Conservation (phyloP, 2,113 vertebrate species). For the Ochotona princeps region DNA sequence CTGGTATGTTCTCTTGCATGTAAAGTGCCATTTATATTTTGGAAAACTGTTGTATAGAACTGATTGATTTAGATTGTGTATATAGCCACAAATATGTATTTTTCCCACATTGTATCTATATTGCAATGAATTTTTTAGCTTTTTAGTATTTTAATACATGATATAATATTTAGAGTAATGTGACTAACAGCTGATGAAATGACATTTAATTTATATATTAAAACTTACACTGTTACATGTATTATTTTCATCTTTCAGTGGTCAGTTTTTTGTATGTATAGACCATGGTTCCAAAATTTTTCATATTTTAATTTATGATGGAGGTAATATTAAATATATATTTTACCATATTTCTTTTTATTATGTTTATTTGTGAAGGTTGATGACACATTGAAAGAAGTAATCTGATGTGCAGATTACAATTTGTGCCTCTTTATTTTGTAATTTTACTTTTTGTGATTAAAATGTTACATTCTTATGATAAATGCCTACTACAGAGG, state of each 20-base stretch:
- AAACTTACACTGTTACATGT: slow-evolving; percentile 81
- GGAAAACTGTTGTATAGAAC: slow-evolving; percentile 74
- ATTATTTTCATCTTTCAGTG: slow-evolving; percentile 81
- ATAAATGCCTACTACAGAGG: neutral
- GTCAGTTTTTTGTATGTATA: slow-evolving; percentile 80
- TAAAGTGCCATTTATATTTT: slow-evolving; percentile 86
- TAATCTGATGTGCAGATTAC: slow-evolving; percentile 47
- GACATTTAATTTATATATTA: slow-evolving; percentile 83
- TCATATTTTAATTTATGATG: slow-evolving; percentile 78
- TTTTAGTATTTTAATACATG: slow-evolving; percentile 85
- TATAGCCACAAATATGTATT: slow-evolving; percentile 86
- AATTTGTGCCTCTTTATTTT: slow-evolving; percentile 56
- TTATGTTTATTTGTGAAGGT: slow-evolving; percentile 57
- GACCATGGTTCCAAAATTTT: slow-evolving; percentile 76
- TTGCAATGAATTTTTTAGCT: slow-evolving; percentile 84
- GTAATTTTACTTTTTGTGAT: slow-evolving; percentile 52
- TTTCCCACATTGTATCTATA: slow-evolving; percentile 82
- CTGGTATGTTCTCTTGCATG: slow-evolving; percentile 83
- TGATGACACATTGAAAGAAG: slow-evolving; percentile 53
- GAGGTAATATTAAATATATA: slow-evolving; percentile 84
- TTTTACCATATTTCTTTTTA: slow-evolving; percentile 76
- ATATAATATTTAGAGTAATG: slow-evolving; percentile 81
- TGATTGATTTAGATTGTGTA: slow-evolving; percentile 83
- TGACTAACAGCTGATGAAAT: slow-evolving; percentile 66
- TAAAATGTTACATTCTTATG: slow-evolving; percentile 49